Evolutionary conservation across 2,888 invertebrate genomes (phyloP).

Genomic region (Syrphus vitripennis): DNA sequence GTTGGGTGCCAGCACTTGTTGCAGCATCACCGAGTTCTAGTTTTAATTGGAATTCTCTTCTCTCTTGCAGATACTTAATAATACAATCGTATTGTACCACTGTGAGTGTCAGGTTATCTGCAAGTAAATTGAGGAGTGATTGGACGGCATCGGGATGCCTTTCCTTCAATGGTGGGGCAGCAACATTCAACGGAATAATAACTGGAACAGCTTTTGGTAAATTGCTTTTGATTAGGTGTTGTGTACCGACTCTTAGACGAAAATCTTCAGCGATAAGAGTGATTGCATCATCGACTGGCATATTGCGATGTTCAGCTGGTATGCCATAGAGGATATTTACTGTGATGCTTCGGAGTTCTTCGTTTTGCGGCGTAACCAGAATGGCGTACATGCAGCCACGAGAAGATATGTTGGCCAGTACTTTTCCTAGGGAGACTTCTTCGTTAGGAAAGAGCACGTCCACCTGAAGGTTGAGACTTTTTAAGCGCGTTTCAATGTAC

Average conservation of each 20-base stretch:
- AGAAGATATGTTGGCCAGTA: conserved; percentile 93
- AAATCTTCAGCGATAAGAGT: conserved; percentile 89
- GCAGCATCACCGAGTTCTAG: conserved; percentile 87
- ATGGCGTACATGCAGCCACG: conserved; percentile 95
- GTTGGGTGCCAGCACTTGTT: conserved; percentile 76
- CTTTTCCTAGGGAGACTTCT: conserved; percentile 90
- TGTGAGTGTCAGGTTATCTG: conserved; percentile 90
- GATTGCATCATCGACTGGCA: conserved; percentile 96
- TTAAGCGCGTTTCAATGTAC: conserved; percentile 90
- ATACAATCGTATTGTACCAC: conserved; percentile 90
- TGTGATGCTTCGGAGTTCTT: conserved; percentile 92
- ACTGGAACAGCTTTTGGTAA: conserved; percentile 73
- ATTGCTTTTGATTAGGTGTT: conserved; percentile 74
- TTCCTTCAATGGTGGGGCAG: conserved; percentile 81
- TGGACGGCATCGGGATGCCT: conserved; percentile 86
- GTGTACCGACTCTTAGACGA: conserved; percentile 83
- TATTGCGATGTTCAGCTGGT: conserved; percentile 96
- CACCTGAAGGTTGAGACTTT: conserved; percentile 89
- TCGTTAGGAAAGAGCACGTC: conserved; percentile 96
- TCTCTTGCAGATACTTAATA: conserved; percentile 87
- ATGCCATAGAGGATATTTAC: conserved; percentile 94
- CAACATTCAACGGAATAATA: conserved; percentile 81
- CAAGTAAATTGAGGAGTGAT: conserved; percentile 89
- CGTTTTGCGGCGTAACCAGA: conserved; percentile 92
- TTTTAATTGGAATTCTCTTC: conserved; percentile 88